Conservation (phyloP, 2,113 vertebrate genomes). For the Taurulus bubalis region DNA sequence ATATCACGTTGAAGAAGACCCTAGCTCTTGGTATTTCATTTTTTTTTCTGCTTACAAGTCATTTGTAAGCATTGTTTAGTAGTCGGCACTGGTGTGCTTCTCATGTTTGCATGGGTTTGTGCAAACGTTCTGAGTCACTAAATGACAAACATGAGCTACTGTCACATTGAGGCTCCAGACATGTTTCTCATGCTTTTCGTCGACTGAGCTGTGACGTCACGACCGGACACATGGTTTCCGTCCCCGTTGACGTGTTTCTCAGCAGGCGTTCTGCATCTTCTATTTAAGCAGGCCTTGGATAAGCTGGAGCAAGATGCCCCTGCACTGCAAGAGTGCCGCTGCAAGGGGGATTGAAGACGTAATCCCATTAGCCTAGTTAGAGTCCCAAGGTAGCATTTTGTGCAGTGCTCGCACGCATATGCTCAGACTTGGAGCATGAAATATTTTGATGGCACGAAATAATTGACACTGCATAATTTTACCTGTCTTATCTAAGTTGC, state of each 20-base stretch:
- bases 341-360: constrained; percentile 64
- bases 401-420: constrained; percentile 38
- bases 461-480: not conserved
- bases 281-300: constrained; percentile 59
- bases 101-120: not conserved
- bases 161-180: constrained; percentile 7
- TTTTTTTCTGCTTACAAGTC: not conserved
- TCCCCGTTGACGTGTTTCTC: constrained; percentile 27
- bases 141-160: not conserved
- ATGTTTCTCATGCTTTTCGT: constrained; percentile 20
- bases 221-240: constrained; percentile 28
- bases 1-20: not conserved
- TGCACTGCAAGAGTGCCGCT: constrained; percentile 42
- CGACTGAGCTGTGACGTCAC: constrained; percentile 36
- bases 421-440: constrained; percentile 2
- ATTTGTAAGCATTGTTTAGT: not conserved
- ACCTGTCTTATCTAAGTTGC: not conserved
- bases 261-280: constrained; percentile 33
- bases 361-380: constrained; percentile 81
- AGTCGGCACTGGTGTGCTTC: not conserved
- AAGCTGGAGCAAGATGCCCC: constrained; percentile 53
- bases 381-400: constrained; percentile 30
- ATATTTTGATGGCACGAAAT: not conserved
- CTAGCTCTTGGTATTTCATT: not conserved
- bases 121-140: not conserved